These are phyloP conservation scores for Trematomus loennbergii DNA, from an alignment of 2,113 vertebrate species.

Conservation along the genomic window DNA sequence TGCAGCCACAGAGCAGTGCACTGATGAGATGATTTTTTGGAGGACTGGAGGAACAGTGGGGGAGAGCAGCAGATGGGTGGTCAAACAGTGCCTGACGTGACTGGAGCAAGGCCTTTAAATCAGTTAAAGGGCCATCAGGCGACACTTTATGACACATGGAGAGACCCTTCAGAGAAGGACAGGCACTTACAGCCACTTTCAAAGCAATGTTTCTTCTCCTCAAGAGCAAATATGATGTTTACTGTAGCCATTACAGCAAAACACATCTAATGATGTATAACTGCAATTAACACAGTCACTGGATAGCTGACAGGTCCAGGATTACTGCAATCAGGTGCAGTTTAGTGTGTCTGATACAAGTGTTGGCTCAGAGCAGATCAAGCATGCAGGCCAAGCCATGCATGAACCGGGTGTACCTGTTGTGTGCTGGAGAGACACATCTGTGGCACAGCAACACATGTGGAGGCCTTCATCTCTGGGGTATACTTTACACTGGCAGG, in stretches of 20 bases:
- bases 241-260: constrained; percentile 21
- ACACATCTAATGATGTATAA: not conserved
- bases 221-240: constrained; percentile 18
- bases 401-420: constrained; percentile 48
- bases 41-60: constrained; percentile 32
- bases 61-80: constrained; percentile 45
- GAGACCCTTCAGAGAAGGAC: constrained; percentile 32
- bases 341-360: constrained; percentile 4
- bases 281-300: constrained; percentile 4
- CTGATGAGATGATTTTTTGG: constrained; percentile 58
- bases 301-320: not conserved
- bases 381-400: constrained; percentile 48
- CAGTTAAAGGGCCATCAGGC: constrained; percentile 57
- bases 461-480: constrained; percentile 13
- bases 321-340: not conserved
- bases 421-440: constrained; percentile 43
- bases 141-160: constrained; percentile 50
- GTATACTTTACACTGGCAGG: constrained; percentile 3
- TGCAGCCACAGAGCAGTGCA: constrained; percentile 29
- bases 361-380: constrained; percentile 34
- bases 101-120: constrained; percentile 59
- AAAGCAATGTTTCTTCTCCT: constrained; percentile 27
- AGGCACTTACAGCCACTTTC: constrained; percentile 39
- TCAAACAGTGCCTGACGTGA: constrained; percentile 61
- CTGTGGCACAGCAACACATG: constrained; percentile 45